Conservation (phyloP, 2,888 invertebrate genomes). For the Drosophila fungiperda region DNA sequence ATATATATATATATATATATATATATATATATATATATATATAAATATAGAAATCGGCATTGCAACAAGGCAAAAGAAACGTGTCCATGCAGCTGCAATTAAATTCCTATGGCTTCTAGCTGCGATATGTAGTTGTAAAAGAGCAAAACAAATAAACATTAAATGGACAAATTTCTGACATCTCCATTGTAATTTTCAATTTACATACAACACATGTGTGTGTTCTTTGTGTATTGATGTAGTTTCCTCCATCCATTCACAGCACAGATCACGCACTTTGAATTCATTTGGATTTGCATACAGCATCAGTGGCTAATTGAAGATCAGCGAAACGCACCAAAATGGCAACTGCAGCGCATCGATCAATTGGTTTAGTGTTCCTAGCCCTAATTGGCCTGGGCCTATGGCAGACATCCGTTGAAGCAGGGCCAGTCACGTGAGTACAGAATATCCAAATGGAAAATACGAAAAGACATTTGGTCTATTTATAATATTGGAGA, state of each 20-base stretch:
- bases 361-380: conserved; percentile 73
- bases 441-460: conserved; percentile 11
- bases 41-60: conserved; percentile 26
- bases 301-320: conserved; percentile 43
- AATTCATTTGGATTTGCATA: conserved; percentile 36
- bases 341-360: conserved; percentile 43
- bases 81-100: conserved; percentile 28
- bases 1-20: conserved; percentile 6
- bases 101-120: conserved; percentile 15
- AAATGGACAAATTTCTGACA: neutral
- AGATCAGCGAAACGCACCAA: conserved; percentile 41
- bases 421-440: conserved; percentile 77
- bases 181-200: conserved; percentile 36
- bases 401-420: conserved; percentile 64
- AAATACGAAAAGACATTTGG: neutral
- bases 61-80: conserved; percentile 52
- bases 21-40: conserved; percentile 15
- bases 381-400: conserved; percentile 78
- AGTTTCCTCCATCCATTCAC: conserved; percentile 19
- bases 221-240: conserved; percentile 23
- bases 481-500: neutral
- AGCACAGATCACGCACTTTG: conserved; percentile 46
- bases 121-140: conserved; percentile 14
- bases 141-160: conserved; percentile 1
- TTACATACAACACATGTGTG: neutral